Base-by-base conservation (phyloP, 2,113 vertebrate species). In the Astatotilapia flaviijosephi region DNA sequence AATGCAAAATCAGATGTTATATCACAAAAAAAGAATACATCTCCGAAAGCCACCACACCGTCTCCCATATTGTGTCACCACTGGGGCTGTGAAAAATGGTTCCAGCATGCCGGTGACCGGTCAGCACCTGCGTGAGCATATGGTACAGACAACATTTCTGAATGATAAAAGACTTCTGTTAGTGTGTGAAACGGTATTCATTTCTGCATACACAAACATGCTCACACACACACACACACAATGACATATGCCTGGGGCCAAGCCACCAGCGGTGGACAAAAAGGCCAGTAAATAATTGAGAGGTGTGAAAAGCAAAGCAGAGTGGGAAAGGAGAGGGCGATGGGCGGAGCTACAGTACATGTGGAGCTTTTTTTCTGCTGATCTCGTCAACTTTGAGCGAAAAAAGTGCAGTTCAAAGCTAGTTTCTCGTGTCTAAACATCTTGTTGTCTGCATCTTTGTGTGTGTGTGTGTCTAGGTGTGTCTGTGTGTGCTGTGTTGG, bases 221-320 rank as follows among this genome's bases (percentile, higher is more conserved):
- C 55, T 55, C 55, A 62, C 9, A 62, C 85, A 47, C 88, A 62
- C 85, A 47, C 88, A 62, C 82, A 47, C 88, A 53, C 70, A 37
- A 35, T 86, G 83, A 90, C 92, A 91, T 86, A 92, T 83, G 90
- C 86, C 87, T 83, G 80, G 86, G 88, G 84, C 90, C 84, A 58
- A 91, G 91, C 87, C 80, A 90, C 86, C 79, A 85, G 81, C 65
- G 53, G 87, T 80, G 62, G 86, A 92, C 93, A 91, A 94, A 88
- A 92, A 91, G 80, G 92, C 87, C 92, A 84, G 91, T 94, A 91
- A 92, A 93, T 92, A 94, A 95, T 94, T 91, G 70, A 91, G 91
- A 92, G 94, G 92, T 92, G 88, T 93, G 94, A 95, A 93, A 90
- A 92, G 89, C 88, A 84, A 86, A 33, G 54, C 35, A 37, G 79